Percentiles rank a stretch among this genome's conserved stretches.
These are phyloP conservation scores for Chromoteleia sp. DNA, from an alignment of 2,888 invertebrate genomes.

Conservation along the genomic window DNA sequence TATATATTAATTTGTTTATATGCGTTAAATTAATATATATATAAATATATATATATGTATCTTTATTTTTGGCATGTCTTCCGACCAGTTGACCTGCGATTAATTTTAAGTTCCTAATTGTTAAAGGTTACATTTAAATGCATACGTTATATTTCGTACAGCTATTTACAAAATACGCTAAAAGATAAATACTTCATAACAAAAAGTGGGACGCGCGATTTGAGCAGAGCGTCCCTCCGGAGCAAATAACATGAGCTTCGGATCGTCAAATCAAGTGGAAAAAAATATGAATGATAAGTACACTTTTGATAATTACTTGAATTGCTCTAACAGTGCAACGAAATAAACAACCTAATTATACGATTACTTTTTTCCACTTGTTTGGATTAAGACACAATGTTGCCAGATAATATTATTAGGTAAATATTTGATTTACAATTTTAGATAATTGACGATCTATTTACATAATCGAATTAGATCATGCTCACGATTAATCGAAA, in stretches of 20 bases:
- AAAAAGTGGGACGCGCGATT: constrained; percentile 65
- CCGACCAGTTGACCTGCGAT: constrained; percentile 77
- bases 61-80: constrained; percentile 83
- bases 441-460: constrained; percentile 36
- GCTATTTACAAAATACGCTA: constrained; percentile 72
- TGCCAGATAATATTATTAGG: constrained; percentile 27
- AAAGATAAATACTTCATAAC: constrained; percentile 75
- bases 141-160: constrained; percentile 65
- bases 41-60: constrained; percentile 77
- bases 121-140: constrained; percentile 51
- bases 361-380: constrained; percentile 36
- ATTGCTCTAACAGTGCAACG: neutral
- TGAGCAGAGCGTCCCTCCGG: constrained; percentile 56
- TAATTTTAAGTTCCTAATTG: constrained; percentile 52
- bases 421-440: constrained; percentile 37
- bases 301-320: constrained; percentile 19
- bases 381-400: constrained; percentile 30
- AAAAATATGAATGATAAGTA: constrained; percentile 12
- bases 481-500: neutral
- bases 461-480: constrained; percentile 33
- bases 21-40: constrained; percentile 69
- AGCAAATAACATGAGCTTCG: constrained; percentile 52
- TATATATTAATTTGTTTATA: constrained; percentile 58
- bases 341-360: constrained; percentile 8
- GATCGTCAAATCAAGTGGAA: constrained; percentile 38